These are phyloP conservation scores for Chironomus tepperi DNA, from an alignment of 1,140 invertebrate genomes.

Conservation along the genomic window DNA sequence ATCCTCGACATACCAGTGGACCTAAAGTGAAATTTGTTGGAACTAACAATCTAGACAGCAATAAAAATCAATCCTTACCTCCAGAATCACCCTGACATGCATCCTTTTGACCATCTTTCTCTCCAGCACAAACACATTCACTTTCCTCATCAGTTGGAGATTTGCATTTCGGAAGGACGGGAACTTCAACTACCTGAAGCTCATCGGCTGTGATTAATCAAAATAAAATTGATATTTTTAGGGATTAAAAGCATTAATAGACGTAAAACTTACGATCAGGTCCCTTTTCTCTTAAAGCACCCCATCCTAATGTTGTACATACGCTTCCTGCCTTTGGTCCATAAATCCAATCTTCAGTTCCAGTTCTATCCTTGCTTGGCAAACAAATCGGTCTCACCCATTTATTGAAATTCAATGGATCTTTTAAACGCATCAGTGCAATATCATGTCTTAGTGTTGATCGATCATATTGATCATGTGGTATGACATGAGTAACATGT, in stretches of 20 bases:
- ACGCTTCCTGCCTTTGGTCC: constrained; percentile 50
- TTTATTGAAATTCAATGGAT: constrained; percentile 61
- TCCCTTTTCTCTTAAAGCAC: constrained; percentile 58
- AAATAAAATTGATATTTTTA: too few relatives aligned
- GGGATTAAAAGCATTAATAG: too few relatives aligned
- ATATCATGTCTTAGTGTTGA: constrained; percentile 65
- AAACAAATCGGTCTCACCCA: constrained; percentile 70
- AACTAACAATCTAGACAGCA: neutral
- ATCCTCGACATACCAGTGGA: constrained; percentile 62
- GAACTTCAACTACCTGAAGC: constrained; percentile 60
- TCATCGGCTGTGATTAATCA: constrained; percentile 46
- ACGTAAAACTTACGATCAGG: constrained; percentile 57
- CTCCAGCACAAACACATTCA: constrained; percentile 66
- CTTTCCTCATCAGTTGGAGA: constrained; percentile 45
- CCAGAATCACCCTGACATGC: constrained; percentile 53
- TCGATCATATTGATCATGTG: constrained; percentile 58
- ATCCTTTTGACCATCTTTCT: constrained; percentile 61
- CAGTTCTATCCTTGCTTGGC: constrained; percentile 44
- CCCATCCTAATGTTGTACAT: constrained; percentile 72
- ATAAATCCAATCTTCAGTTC: constrained; percentile 44
- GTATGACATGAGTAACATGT: constrained; percentile 48
- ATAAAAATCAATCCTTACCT: neutral
- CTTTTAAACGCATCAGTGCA: constrained; percentile 57
- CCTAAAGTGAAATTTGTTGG: constrained; percentile 49
- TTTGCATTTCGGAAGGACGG: constrained; percentile 50